Evolutionary conservation across 2,797 vertebrate species (phyloP).

Genomic region (Takifugu ocellatus): DNA sequence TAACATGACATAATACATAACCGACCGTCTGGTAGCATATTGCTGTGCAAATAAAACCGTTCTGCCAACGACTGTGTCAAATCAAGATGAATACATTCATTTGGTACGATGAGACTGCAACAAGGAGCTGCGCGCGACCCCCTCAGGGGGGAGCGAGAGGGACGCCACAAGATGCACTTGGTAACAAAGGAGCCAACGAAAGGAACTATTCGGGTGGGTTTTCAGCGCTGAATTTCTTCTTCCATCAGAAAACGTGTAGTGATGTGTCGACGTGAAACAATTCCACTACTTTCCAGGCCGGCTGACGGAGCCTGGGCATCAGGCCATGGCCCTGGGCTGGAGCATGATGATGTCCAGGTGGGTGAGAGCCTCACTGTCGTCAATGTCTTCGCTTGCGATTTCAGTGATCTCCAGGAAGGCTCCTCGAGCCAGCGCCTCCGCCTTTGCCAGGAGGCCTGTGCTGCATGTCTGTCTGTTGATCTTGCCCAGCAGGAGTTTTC

Average conservation of each 20-base stretch:
- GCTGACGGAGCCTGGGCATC: not conserved
- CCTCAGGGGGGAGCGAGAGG: too few species aligned
- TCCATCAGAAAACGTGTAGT: conserved; percentile 40
- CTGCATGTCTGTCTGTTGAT: conserved; percentile 20
- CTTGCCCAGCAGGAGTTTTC: not conserved
- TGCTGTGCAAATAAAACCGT: conserved; percentile 23
- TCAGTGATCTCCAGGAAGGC: not conserved
- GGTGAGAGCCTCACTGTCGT: accelerated
- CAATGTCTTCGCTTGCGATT: accelerated
- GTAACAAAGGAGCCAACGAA: not conserved
- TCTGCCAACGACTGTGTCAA: conserved; percentile 7
- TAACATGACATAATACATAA: conserved; percentile 16
- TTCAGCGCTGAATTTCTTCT: not conserved
- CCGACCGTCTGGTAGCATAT: not conserved
- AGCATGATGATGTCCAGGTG: conserved; percentile 54
- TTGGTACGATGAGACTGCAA: not conserved
- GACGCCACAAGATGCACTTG: too few species aligned
- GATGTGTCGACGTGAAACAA: conserved; percentile 16
- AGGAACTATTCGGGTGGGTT: not conserved
- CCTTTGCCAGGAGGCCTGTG: conserved; percentile 58
- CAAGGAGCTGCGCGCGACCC: not conserved
- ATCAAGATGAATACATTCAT: conserved; percentile 24
- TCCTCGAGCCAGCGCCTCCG: accelerated
- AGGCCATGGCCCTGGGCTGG: not conserved
- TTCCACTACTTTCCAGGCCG: not conserved